Evolutionary conservation across 64 coral and sea anemone species (phyloP).

Genomic region (Anthopleura sola): DNA sequence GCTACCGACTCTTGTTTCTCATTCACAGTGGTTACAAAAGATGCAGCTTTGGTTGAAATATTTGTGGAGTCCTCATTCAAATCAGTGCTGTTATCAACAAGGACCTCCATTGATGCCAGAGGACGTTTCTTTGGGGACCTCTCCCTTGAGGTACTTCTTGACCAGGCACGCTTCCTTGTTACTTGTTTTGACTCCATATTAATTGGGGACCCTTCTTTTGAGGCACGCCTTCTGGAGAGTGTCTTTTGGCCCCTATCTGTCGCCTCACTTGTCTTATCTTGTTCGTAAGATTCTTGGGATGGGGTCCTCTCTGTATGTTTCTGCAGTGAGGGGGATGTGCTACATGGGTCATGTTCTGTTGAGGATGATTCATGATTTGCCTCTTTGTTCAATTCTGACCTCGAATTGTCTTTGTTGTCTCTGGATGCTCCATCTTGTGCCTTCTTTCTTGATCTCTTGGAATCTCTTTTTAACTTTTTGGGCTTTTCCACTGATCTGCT

Average conservation of each 20-base stretch:
- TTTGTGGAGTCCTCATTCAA: background rate
- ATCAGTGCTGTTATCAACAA: background rate
- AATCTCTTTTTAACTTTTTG: background rate
- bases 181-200: background rate
- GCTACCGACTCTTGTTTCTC: background rate
- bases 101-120: background rate
- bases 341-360: background rate
- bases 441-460: background rate
- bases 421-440: background rate
- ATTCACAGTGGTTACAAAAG: background rate
- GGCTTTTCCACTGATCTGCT: background rate
- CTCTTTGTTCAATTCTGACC: too few relatives aligned
- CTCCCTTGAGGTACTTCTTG: background rate
- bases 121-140: background rate
- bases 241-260: background rate
- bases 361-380: too few relatives aligned
- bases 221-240: background rate
- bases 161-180: background rate
- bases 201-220: background rate
- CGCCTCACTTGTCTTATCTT: background rate
- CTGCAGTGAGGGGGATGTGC: background rate
- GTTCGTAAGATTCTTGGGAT: background rate
- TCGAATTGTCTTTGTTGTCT: background rate
- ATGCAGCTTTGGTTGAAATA: background rate
- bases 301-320: background rate